Base-by-base conservation (phyloP, 2,797 vertebrate genomes). In the Alectoris magna region DNA sequence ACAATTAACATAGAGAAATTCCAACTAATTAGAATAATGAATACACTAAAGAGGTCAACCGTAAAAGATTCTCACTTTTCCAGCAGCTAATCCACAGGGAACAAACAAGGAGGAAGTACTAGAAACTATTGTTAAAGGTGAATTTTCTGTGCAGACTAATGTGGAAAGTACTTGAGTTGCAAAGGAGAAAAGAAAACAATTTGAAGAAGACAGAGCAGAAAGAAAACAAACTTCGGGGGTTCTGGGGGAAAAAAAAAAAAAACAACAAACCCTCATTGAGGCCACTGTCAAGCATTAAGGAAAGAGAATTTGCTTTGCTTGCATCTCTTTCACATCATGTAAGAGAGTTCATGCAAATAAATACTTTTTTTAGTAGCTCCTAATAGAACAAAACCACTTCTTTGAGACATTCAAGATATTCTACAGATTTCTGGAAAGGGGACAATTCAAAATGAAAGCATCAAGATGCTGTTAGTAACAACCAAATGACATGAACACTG, bases 1-100 rank as follows among this genome's bases (percentile, higher is more conserved):
- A 64, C 68, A 94, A 90, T 84, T 93, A 91, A 48, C 29, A 56
- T 5, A 48, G 14, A 90, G 71, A 44, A n/a, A 48, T 70, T 91
- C 64, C 68, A 88, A 31, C 24, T 79, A 67, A 81, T 86, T 84
- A 81, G 46, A 91, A 84, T 66, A 67, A 86, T 11, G 22, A 88
- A 79, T 63, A 64, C 26, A 36, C 36, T 87, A 51, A 84, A 90
- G 60, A 88, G 36, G 59, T 87, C 55, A 78, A 70, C 55, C 38
- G 36, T 68, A 87, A 87, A 73, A 91, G 10, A 46, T 29, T 53
- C 44, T 77, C 2, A 24, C 74, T 94, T 75, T 44, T 80, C 44
- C 12, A 36, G 5, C 8, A 43, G 38, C 9, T 85, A 74, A 91
- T 55, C 38, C 39, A 38, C 62, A 62, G 84, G 79, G 69, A 89